Percentiles rank a stretch among this genome's conserved stretches.
phyloP scores from a whole-genome alignment of 2,797 vertebrate species.

The Selene dorsalis region DNA sequence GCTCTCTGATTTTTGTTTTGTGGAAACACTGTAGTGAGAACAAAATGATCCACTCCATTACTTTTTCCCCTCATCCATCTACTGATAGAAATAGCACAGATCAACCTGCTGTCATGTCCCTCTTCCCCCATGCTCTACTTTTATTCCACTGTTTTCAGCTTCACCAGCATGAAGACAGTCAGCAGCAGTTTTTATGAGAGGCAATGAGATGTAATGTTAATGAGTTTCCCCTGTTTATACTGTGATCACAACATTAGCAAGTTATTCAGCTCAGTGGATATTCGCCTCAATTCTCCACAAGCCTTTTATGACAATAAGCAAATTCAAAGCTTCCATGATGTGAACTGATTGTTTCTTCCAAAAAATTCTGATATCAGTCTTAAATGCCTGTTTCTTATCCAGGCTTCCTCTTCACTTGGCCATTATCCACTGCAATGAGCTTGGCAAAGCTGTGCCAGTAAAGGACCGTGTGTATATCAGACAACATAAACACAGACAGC shows the following conservation, averaged over 20 bases:
- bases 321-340: conserved; percentile 31
- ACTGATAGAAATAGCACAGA: conserved; percentile 66
- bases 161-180: conserved; percentile 9
- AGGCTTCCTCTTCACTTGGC: conserved; percentile 40
- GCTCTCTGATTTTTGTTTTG: conserved; percentile 47
- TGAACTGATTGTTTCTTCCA: conserved; percentile 24
- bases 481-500: conserved; percentile 72
- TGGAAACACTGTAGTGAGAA: conserved; percentile 61
- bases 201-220: conserved; percentile 42
- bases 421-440: conserved; percentile 46
- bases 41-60: conserved; percentile 62
- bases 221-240: conserved; percentile 19
- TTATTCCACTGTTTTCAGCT: conserved; percentile 26
- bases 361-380: conserved; percentile 34
- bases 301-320: not conserved
- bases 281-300: not conserved
- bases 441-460: conserved; percentile 50
- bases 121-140: conserved; percentile 35
- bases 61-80: conserved; percentile 49
- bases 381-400: conserved; percentile 35
- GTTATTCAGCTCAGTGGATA: conserved; percentile 17
- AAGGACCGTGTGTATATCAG: conserved; percentile 62
- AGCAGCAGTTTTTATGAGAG: conserved; percentile 36
- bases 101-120: conserved; percentile 69
- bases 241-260: conserved; percentile 23